These are phyloP conservation scores for Gallinago solitaria DNA, from an alignment of 2,797 vertebrate genomes.

Conservation along the genomic window DNA sequence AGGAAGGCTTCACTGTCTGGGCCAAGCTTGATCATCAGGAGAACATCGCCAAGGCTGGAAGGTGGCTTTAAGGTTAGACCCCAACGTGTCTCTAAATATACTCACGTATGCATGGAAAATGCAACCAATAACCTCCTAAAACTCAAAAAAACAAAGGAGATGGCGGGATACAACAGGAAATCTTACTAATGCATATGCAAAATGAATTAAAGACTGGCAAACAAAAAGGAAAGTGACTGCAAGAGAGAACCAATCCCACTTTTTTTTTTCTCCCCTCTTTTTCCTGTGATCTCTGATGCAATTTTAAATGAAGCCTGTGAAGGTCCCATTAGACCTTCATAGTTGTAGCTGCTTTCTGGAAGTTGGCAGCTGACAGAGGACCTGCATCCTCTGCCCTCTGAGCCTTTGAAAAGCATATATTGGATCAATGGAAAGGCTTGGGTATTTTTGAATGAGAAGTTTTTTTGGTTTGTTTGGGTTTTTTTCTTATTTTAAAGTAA, in stretches of 20 bases:
- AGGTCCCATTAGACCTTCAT: not conserved
- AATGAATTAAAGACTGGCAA: not conserved
- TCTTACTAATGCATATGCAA: not conserved
- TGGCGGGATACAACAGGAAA: not conserved
- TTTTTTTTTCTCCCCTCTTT: not conserved
- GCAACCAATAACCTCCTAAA: not conserved
- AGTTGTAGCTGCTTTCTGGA: not conserved
- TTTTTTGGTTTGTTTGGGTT: not conserved
- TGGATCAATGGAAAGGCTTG: not conserved
- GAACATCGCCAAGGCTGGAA: not conserved
- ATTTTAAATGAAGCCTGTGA: not conserved
- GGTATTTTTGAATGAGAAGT: not conserved
- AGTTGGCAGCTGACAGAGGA: not conserved
- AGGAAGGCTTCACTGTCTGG: not conserved
- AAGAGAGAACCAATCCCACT: not conserved
- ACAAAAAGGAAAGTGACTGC: not conserved
- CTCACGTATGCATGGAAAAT: not conserved
- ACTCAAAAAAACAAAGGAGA: not conserved
- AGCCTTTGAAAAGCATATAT: not conserved
- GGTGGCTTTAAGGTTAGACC: not conserved
- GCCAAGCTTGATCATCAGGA: not conserved
- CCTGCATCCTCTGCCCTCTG: not conserved
- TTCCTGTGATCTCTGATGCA: not conserved
- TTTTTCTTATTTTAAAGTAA: not conserved
- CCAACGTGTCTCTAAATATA: not conserved